Evolutionary conservation across 2,113 vertebrate genomes (phyloP), one percentile per base, ranked within the genome.

Genomic region (Micromys minutus): DNA sequence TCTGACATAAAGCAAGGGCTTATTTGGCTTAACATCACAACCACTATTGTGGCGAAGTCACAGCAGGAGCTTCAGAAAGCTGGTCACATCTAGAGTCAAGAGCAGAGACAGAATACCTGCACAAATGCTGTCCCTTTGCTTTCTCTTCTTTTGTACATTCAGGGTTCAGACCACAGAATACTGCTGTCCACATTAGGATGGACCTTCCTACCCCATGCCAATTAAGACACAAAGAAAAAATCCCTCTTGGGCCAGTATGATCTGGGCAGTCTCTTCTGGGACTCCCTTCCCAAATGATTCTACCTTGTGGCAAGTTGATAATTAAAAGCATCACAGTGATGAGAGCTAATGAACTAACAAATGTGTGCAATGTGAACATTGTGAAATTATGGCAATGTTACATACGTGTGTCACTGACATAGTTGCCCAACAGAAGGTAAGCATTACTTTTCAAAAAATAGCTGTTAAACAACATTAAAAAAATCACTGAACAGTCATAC

Each of bases 361-460:
- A 90, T 55, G 24, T 90, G 42, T 77, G 21, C 95, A 96, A 87
- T 71, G 8, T 80, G 76, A 93, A 85, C 76, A 88, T 3, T 85
- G 19, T 80, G 59, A 94, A 90, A 50, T 50, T 91, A 84, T 72
- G 12, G 75, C 80, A 87, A 86, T 11, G 61, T 2, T 65, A 45
- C 47, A 81, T 83, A 81, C 42, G 13, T 92, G 57, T n/a, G 31
- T 93, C 29, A 22, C 0, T 90, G 57, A 55, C 34, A 77, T 19
- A 79, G 39, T 71, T 92, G 24, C 74, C 91, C 36, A 94, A 74
- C 13, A 94, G 91, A 50, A 63, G 57, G 31, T 21, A 89, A 94
- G 50, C 90, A 92, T 26, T 76, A 92, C n/a, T 93, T 95, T 50
- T 76, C 65, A 63, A 69, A 87, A n/a, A 75, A 95, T 4, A 94